Evolutionary conservation across 2,113 vertebrate genomes (phyloP).

Genomic region (Bucco capensis): DNA sequence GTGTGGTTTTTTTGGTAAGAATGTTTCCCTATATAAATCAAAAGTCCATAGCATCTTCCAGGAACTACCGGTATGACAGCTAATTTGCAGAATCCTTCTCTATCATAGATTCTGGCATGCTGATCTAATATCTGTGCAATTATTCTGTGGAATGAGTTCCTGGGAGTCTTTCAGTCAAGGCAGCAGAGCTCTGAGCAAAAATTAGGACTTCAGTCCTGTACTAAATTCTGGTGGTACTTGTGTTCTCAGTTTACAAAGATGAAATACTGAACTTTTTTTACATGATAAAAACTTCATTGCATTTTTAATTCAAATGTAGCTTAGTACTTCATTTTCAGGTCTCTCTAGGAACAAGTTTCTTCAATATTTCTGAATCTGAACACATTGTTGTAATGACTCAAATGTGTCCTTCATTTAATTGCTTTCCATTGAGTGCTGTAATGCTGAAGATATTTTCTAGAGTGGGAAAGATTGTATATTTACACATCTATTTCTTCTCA

Average conservation of each 20-base stretch:
- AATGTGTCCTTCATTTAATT: neutral
- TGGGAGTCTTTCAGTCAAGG: neutral
- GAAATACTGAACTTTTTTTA: neutral
- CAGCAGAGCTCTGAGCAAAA: neutral
- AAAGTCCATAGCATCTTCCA: neutral
- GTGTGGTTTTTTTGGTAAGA: neutral
- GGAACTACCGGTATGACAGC: neutral
- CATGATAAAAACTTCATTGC: neutral
- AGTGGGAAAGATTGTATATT: neutral
- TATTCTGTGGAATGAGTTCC: constrained; percentile 9
- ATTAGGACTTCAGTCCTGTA: neutral
- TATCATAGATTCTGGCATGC: neutral
- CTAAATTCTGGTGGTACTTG: neutral
- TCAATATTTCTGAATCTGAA: neutral
- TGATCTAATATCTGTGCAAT: neutral
- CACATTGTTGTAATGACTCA: neutral
- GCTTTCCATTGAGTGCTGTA: neutral
- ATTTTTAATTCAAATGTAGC: neutral
- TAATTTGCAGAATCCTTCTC: neutral
- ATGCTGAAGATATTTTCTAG: neutral
- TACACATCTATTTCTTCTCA: neutral
- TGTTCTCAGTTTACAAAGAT: neutral
- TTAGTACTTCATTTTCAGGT: neutral
- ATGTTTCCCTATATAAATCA: neutral
- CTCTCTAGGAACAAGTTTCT: neutral